phyloP scores from a whole-genome alignment of 2,888 invertebrate genomes.

The Callyntrura guangdongensis region DNA sequence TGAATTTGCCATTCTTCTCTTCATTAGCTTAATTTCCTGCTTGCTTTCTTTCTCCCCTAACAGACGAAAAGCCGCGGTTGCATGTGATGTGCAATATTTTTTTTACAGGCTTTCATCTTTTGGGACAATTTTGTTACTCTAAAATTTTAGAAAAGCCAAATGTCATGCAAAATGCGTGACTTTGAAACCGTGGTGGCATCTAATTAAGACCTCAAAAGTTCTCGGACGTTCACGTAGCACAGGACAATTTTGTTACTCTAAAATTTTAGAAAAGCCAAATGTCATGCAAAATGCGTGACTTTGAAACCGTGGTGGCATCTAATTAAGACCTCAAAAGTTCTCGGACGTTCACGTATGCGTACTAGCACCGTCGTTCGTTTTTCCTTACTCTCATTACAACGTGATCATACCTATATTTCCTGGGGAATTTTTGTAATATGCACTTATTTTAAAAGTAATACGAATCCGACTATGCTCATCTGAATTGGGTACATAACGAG shows the following conservation, averaged over 20 bases:
- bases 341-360: not conserved
- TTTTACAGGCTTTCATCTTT: not conserved
- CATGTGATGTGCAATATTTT: slow-evolving; percentile 8
- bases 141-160: slow-evolving; percentile 63
- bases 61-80: not conserved
- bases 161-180: slow-evolving; percentile 72
- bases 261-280: slow-evolving; percentile 75
- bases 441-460: not conserved
- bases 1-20: slow-evolving; percentile 30
- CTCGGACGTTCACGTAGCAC: slow-evolving; percentile 12
- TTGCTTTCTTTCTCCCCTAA: slow-evolving; percentile 53
- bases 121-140: slow-evolving; percentile 47
- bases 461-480: not conserved
- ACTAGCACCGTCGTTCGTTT: not conserved
- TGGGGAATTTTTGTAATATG: too few relatives aligned
- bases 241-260: slow-evolving; percentile 47
- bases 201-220: slow-evolving; percentile 68
- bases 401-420: not conserved
- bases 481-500: slow-evolving; percentile 9
- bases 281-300: slow-evolving; percentile 71
- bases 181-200: slow-evolving; percentile 57
- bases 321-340: slow-evolving; percentile 66
- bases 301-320: slow-evolving; percentile 59
- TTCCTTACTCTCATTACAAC: not conserved
- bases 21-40: slow-evolving; percentile 61